A percentile compares a stretch with the other conserved stretches of the same genome.
These are phyloP conservation scores for Forbesichthys papilliferus DNA, from an alignment of 2,113 vertebrate species.

Conservation along the genomic window DNA sequence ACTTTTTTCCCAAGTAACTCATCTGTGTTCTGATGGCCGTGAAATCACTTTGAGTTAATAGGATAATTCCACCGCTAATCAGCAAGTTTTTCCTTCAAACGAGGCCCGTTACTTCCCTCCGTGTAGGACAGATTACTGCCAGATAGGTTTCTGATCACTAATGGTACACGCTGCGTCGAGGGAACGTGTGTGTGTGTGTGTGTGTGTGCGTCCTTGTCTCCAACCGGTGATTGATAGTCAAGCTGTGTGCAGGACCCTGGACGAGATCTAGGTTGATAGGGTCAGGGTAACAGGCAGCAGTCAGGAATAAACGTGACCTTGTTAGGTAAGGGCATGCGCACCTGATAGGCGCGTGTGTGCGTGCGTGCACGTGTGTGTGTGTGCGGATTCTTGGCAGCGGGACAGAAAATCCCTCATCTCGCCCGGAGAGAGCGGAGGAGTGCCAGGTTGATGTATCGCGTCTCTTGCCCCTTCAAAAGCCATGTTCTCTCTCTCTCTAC, in stretches of 20 bases:
- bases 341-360: not conserved
- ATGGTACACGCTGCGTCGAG: conserved; percentile 19
- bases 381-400: conserved; percentile 17
- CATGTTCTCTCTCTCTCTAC: conserved; percentile 48
- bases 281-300: conserved; percentile 7
- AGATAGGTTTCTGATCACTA: conserved; percentile 18
- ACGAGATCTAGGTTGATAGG: not conserved
- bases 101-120: conserved; percentile 13
- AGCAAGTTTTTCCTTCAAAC: conserved; percentile 50
- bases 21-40: conserved; percentile 58
- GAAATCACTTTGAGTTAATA: conserved; percentile 55
- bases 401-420: conserved; percentile 67
- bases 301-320: not conserved
- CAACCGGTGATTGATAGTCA: not conserved
- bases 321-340: not conserved
- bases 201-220: conserved; percentile 2
- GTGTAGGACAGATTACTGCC: conserved; percentile 32
- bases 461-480: conserved; percentile 66
- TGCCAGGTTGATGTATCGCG: conserved; percentile 66
- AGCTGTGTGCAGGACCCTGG: not conserved
- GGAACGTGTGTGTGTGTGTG: conserved; percentile 6
- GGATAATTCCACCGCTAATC: conserved; percentile 58
- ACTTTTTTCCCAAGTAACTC: conserved; percentile 59
- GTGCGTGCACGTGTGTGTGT: conserved; percentile 6
- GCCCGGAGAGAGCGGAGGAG: conserved; percentile 39